Base-by-base conservation (phyloP, 1,140 invertebrate species). In the Trichogramma pretiosum region DNA sequence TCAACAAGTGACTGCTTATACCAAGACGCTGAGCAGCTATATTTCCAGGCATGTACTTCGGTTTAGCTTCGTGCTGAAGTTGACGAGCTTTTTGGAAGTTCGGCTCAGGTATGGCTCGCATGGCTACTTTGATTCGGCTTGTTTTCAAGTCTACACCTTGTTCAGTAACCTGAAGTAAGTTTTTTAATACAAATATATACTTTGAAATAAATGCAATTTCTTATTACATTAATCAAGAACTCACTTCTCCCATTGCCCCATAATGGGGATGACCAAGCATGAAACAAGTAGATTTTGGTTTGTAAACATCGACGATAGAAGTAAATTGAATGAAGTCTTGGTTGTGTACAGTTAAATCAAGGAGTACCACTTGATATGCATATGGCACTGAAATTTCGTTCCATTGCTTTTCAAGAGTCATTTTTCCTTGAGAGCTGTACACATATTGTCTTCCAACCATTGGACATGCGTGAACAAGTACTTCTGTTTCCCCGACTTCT, bases 211-310 rank as follows among this genome's bases (percentile, higher is more conserved):
- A n/a, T n/a, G n/a, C n/a, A n/a, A n/a, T n/a, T n/a, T n/a, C 11
- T 28, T 28, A 28, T 7, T 7, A 28, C 5, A 11, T 28, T 28
- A 28, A 28, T 7, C 24, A 44, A 21, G 34, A 54, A 37, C 32
- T 19, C 23, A 90, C 86, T 56, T 82, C 77, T 35, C 83, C 89
- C 57, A 80, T 74, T 38, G 78, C 77, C 11, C 89, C 91, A 67
- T 91, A 93, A 67, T 88, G 81, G 2, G 82, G 84, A 53, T 79
- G 76, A 0, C 81, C 82, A 7, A 93, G 63, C 68, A 91, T 81
- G 60, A 93, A 94, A 42, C 87, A 82, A 2, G 62, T 56, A 35
- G 75, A 77, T 1, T 79, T 79, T 3, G 67, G 60, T 1, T 80
- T 76, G 56, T 89, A 94, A 1, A 90, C 71, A 26, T 91, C 79